Evolutionary conservation across 1,140 invertebrate genomes (phyloP).

Genomic region (Glossosoma conforme): DNA sequence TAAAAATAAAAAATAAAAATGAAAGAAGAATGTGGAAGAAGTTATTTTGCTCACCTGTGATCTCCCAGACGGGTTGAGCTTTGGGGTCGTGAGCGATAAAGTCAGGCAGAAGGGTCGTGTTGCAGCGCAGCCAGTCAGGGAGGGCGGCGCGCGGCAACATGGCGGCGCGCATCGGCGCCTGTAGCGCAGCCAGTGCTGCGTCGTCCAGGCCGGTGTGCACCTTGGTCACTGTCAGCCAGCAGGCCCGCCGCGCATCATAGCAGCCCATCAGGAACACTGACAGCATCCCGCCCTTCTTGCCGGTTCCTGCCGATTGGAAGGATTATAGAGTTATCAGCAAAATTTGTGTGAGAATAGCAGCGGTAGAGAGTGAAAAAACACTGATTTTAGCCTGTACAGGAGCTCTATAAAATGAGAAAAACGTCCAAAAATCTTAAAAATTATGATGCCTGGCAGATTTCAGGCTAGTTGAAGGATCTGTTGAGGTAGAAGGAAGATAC

Average conservation of each 20-base stretch:
- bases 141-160: conserved; percentile 68
- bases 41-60: conserved; percentile 69
- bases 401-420: too few relatives aligned
- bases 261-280: conserved; percentile 93
- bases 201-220: conserved; percentile 86
- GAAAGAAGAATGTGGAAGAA: too few relatives aligned
- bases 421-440: too few relatives aligned
- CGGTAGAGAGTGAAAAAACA: too few relatives aligned
- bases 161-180: conserved; percentile 59
- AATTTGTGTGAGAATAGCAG: too few relatives aligned
- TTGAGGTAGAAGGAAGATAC: too few relatives aligned
- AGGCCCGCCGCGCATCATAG: conserved; percentile 60
- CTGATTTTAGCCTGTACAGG: too few relatives aligned
- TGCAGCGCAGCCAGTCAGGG: conserved; percentile 78
- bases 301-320: conserved; percentile 59
- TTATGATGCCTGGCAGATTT: too few relatives aligned
- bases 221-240: conserved; percentile 86
- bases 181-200: conserved; percentile 70
- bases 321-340: too few relatives aligned
- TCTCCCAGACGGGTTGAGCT: conserved; percentile 88
- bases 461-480: too few relatives aligned
- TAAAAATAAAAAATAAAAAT: too few relatives aligned
- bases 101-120: conserved; percentile 80
- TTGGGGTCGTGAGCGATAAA: conserved; percentile 81
- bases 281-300: conserved; percentile 89